Evolutionary conservation across 2,888 invertebrate species (phyloP).

Genomic region (Hemaris fuciformis): DNA sequence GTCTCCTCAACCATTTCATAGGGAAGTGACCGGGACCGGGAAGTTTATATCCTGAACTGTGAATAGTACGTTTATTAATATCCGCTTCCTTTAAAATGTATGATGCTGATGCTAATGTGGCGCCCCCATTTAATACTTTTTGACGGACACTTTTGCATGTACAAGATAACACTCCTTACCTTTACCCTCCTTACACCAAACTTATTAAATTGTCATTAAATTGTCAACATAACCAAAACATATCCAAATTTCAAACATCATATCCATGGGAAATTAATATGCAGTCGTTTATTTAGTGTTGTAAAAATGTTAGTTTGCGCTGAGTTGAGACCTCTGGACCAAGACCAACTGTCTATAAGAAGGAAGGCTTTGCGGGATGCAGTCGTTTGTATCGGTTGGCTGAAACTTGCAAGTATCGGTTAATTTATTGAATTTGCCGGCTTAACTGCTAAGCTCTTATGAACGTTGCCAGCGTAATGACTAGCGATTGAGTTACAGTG

Average conservation of each 20-base stretch:
- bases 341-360: conserved; percentile 32
- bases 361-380: conserved; percentile 43
- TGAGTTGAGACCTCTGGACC: conserved; percentile 28
- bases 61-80: too few relatives aligned
- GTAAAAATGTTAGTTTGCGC: conserved; percentile 27
- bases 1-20: too few relatives aligned
- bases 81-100: too few relatives aligned
- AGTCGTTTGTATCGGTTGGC: conserved; percentile 53
- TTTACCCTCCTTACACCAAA: too few relatives aligned
- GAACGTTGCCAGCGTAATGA: background rate
- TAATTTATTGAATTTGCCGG: background rate
- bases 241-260: background rate
- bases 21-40: too few relatives aligned
- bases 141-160: too few relatives aligned
- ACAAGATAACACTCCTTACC: too few relatives aligned
- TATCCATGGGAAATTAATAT: background rate
- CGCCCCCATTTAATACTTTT: too few relatives aligned
- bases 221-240: conserved; percentile 6
- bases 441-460: background rate
- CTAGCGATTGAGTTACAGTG: background rate
- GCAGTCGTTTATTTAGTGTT: background rate
- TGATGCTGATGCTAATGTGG: too few relatives aligned
- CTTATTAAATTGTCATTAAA: background rate
- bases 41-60: too few relatives aligned
- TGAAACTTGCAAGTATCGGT: conserved; percentile 49